Evolutionary conservation across 2,797 vertebrate genomes (phyloP), one percentile per base, ranked within the genome.

Genomic region (Schizothorax lantsangensis): DNA sequence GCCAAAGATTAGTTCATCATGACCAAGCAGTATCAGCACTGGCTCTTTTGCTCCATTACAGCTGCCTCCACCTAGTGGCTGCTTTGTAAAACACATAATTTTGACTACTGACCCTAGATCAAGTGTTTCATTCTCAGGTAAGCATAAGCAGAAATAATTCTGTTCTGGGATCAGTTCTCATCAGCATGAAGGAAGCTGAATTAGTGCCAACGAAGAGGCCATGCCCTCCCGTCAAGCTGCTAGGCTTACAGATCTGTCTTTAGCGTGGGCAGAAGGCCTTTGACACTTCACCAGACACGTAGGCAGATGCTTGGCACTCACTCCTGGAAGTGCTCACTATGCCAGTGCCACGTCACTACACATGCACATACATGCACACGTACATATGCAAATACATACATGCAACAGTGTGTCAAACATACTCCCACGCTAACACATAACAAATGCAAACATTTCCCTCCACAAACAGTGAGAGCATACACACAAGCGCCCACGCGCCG

Each of bases 231-330:
- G 23, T 83, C 47, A 88, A 26, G 57, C 26, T 75, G 40, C 30
- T 14, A 26, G 26, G 47, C 73, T 86, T 89, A 79, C 86, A 86
- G 88, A 87, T 79, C 81, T 82, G 86, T 88, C 88, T 87, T 84
- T 86, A 81, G 75, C 36, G 57, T 78, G 47, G 77, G 54, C 75
- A 78, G 45, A 45, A 87, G 86, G 66, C 54, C 78, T 88, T 84
- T 90, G 82, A 88, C 19, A 38, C 30, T 26, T 77, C n/a, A 71
- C 79, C 86, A 90, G 88, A 89, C 88, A 88, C 74, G 84, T 90
- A 88, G 87, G 89, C 90, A 89, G 90, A 83, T 68, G 64, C 57
- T 80, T 82, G 87, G 84, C 87, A 89, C 72, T 86, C 57, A 62
- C 2, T 14, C 33, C 43, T 26, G 73, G 81, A 88, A 78, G 47